Evolutionary conservation across 2,797 vertebrate genomes (phyloP).

Genomic region (Danionella dracula): DNA sequence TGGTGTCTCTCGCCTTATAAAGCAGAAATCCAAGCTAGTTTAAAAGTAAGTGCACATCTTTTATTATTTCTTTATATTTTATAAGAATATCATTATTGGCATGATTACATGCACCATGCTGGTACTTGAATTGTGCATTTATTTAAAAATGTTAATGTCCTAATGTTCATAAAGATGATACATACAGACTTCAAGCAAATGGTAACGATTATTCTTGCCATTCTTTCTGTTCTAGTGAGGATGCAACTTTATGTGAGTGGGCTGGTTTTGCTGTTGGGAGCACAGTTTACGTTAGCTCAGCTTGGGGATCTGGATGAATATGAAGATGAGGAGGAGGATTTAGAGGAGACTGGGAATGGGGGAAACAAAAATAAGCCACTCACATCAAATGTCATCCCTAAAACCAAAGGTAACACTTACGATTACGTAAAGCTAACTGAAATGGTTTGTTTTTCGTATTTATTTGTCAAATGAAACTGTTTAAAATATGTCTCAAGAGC

Average conservation of each 20-base stretch:
- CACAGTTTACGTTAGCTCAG: constrained; percentile 69
- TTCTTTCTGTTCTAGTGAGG: no score
- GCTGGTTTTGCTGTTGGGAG: constrained; percentile 72
- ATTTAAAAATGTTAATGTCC: no score
- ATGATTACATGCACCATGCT: no score
- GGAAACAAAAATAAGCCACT: constrained; percentile 57
- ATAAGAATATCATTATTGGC: no score
- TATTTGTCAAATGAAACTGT: background rate
- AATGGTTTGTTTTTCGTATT: no score
- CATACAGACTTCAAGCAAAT: no score
- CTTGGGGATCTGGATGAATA: constrained; percentile 37
- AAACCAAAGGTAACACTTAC: constrained; percentile 66
- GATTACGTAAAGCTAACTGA: background rate
- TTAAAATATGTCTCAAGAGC: background rate
- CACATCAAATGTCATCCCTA: constrained; percentile 62
- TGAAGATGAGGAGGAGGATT: constrained; percentile 61
- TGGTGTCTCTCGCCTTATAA: no score
- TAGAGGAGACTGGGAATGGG: constrained; percentile 47
- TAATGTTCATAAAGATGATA: no score
- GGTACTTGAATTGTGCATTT: no score
- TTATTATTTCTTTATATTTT: no score
- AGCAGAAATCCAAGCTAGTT: background rate
- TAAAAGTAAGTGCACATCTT: constrained; percentile 10
- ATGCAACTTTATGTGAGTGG: constrained; percentile 63
- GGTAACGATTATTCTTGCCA: no score